Percentiles rank a stretch among this genome's conserved stretches.
Evolutionary conservation across 2,113 vertebrate genomes (phyloP).

Genomic region (Cariama cristata): DNA sequence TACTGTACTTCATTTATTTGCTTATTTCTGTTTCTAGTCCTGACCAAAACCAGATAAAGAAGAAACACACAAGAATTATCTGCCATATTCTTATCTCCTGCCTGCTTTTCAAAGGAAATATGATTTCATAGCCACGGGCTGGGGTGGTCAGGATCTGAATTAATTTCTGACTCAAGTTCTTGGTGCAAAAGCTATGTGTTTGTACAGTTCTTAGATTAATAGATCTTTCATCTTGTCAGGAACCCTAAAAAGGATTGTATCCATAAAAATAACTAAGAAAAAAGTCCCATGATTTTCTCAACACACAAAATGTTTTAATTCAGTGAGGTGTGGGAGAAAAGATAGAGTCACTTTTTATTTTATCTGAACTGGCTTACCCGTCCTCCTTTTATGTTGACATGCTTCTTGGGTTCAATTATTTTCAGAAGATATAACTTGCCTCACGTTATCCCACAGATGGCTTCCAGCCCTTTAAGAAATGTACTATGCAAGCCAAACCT

Average conservation of each 20-base stretch:
- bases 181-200: neutral
- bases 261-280: neutral
- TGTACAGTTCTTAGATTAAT: neutral
- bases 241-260: neutral
- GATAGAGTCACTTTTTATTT: neutral
- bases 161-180: neutral
- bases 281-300: neutral
- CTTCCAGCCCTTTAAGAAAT: slow-evolving; percentile 45
- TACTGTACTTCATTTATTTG: neutral
- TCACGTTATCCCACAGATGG: neutral
- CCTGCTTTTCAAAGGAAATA: neutral
- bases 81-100: neutral
- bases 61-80: neutral
- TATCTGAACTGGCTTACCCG: neutral
- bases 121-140: neutral
- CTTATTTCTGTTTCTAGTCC: neutral
- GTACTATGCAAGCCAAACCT: slow-evolving; percentile 7
- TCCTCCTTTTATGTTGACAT: neutral
- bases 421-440: neutral
- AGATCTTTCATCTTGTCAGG: neutral
- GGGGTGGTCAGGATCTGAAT: neutral
- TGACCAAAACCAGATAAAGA: neutral
- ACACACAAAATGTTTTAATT: neutral
- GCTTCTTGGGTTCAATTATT: neutral
- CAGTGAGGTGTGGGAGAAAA: neutral